These are phyloP conservation scores for Cotesia vestalis DNA, from an alignment of 1,140 invertebrate genomes.

Conservation along the genomic window DNA sequence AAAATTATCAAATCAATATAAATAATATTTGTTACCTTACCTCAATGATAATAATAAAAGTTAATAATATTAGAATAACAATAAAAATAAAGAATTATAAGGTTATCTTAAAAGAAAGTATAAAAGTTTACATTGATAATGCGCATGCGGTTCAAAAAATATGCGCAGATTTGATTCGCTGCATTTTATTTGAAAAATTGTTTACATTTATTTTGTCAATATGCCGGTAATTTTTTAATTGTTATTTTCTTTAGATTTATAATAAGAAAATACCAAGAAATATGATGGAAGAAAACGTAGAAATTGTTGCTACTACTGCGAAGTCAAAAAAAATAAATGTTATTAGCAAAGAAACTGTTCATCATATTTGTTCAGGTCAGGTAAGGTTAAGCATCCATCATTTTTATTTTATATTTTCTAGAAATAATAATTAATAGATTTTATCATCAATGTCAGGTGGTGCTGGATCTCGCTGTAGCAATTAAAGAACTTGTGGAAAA, in stretches of 20 bases:
- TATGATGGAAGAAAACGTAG: slow-evolving; percentile 30
- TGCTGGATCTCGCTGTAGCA: slow-evolving; percentile 84
- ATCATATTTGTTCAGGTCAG: slow-evolving; percentile 79
- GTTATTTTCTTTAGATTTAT: not conserved
- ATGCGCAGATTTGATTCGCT: too few relatives aligned
- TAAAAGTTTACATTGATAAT: too few relatives aligned
- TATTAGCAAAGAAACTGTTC: slow-evolving; percentile 77
- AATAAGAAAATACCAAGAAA: not conserved
- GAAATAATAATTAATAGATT: slow-evolving; percentile 6
- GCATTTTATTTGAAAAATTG: too few relatives aligned
- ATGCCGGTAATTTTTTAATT: too few relatives aligned
- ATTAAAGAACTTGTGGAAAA: slow-evolving; percentile 96
- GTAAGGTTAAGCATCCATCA: slow-evolving; percentile 59
- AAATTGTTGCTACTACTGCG: slow-evolving; percentile 50
- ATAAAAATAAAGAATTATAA: too few relatives aligned
- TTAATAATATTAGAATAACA: too few relatives aligned
- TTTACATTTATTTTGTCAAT: too few relatives aligned
- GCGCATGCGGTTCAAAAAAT: too few relatives aligned
- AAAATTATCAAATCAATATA: too few relatives aligned
- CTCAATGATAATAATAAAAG: too few relatives aligned
- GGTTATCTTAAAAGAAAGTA: not conserved
- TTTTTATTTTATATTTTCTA: not conserved
- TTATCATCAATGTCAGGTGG: slow-evolving; percentile 71
- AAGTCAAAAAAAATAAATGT: slow-evolving; percentile 69
- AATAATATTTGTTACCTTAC: too few relatives aligned